Percentiles rank a stretch among this genome's conserved stretches.
Evolutionary conservation across 2,113 vertebrate genomes (phyloP).

Genomic region (Tapirus terrestris): DNA sequence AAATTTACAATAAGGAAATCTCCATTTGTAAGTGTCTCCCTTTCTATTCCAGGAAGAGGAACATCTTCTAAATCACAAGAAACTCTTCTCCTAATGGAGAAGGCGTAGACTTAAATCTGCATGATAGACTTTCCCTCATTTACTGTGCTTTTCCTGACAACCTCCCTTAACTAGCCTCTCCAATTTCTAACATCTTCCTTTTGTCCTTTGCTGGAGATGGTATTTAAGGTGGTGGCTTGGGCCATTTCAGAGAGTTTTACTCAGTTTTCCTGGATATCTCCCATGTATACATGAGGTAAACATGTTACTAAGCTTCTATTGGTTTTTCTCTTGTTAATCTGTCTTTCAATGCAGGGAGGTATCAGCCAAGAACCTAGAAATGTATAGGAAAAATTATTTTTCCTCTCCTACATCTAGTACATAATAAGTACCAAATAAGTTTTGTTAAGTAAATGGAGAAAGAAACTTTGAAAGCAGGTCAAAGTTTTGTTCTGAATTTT

Average conservation of each 20-base stretch:
- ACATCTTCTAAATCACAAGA: neutral
- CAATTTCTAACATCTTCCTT: neutral
- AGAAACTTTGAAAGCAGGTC: neutral
- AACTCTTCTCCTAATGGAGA: neutral
- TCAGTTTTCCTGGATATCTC: neutral
- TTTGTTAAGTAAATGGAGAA: neutral
- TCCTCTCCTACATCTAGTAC: neutral
- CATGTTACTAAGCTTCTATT: neutral
- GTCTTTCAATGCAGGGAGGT: neutral
- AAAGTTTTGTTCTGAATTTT: neutral
- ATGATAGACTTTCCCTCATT: neutral
- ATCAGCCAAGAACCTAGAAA: neutral
- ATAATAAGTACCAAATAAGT: neutral
- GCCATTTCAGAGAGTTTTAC: neutral
- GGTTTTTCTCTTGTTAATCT: neutral
- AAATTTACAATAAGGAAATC: neutral
- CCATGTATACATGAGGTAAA: neutral
- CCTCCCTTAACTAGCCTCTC: neutral
- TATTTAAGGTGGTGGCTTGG: neutral
- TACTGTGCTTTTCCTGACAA: neutral
- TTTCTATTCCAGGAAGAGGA: neutral
- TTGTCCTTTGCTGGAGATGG: neutral
- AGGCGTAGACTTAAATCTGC: neutral
- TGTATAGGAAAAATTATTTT: neutral
- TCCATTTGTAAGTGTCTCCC: neutral